phyloP scores from a whole-genome alignment of 1,140 invertebrate genomes.

The Scaptomyza graminum region DNA sequence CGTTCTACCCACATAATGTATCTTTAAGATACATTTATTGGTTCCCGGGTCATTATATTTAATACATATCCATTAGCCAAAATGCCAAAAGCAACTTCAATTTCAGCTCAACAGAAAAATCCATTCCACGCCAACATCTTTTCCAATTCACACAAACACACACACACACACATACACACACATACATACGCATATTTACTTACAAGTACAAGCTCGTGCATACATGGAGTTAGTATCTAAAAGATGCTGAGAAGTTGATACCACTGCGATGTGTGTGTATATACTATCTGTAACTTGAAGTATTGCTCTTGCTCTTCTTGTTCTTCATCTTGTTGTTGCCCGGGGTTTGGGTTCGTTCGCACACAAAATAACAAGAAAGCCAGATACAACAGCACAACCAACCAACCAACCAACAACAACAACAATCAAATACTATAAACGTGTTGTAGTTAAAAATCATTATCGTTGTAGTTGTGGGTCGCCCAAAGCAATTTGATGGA shows the following conservation, averaged over 20 bases:
- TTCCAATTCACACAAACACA: constrained; percentile 16
- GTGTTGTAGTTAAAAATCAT: constrained; percentile 63
- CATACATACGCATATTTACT: neutral
- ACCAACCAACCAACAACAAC: constrained; percentile 20
- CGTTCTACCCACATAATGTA: constrained; percentile 6
- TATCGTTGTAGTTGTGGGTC: constrained; percentile 65
- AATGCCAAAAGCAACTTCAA: constrained; percentile 55
- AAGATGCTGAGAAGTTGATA: constrained; percentile 73
- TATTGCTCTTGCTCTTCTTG: constrained; percentile 49
- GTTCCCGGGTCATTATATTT: constrained; percentile 54
- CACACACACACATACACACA: neutral
- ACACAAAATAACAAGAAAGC: constrained; percentile 44
- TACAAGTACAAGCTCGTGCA: constrained; percentile 27
- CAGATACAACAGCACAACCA: constrained; percentile 10
- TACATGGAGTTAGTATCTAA: constrained; percentile 50
- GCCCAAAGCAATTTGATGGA: constrained; percentile 75
- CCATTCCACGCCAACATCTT: constrained; percentile 50
- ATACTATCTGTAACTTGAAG: constrained; percentile 52
- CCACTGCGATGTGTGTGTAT: constrained; percentile 56
- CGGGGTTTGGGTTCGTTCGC: constrained; percentile 56
- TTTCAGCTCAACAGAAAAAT: constrained; percentile 37
- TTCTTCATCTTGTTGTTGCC: constrained; percentile 1
- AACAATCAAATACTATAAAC: constrained; percentile 43
- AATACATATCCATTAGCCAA: constrained; percentile 51
- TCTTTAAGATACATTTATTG: constrained; percentile 30